Percentiles rank a stretch among this genome's conserved stretches.
These are phyloP conservation scores for Pseudopipra pipra DNA, from an alignment of 2,113 vertebrate genomes.

Conservation along the genomic window DNA sequence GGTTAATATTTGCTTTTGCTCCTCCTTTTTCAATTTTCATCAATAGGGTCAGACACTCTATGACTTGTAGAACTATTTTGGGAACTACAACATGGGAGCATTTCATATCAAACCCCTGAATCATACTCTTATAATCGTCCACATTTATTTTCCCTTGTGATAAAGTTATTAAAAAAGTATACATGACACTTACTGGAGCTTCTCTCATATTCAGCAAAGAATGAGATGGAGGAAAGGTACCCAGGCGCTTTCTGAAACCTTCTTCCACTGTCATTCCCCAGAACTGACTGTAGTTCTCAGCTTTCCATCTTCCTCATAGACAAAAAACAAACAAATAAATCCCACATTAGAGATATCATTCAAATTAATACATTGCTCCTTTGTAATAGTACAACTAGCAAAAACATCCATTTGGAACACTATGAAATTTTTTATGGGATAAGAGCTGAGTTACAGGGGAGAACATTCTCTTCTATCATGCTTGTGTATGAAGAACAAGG, in stretches of 20 bases:
- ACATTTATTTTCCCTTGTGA: background rate
- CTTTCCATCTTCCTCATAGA: conserved; percentile 75
- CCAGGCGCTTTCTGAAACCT: conserved; percentile 72
- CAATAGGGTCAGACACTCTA: background rate
- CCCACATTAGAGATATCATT: background rate
- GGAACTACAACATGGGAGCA: background rate
- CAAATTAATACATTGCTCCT: background rate
- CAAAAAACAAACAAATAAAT: background rate
- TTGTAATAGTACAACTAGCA: background rate
- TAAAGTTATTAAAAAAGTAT: background rate
- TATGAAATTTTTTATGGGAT: background rate
- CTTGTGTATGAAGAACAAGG: background rate
- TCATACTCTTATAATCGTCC: background rate
- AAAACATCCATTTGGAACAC: background rate
- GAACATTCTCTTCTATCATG: background rate
- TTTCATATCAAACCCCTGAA: background rate
- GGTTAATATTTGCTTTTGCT: background rate
- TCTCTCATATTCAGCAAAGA: conserved; percentile 72
- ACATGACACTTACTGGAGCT: conserved; percentile 58
- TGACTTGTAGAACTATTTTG: background rate
- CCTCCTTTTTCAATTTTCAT: background rate
- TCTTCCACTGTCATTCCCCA: conserved; percentile 79
- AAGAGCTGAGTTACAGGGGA: background rate
- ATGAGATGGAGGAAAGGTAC: conserved; percentile 72
- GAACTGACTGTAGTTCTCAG: conserved; percentile 77